Conservation (phyloP, 2,113 vertebrate genomes). For the Xiphorhynchus elegans region DNA sequence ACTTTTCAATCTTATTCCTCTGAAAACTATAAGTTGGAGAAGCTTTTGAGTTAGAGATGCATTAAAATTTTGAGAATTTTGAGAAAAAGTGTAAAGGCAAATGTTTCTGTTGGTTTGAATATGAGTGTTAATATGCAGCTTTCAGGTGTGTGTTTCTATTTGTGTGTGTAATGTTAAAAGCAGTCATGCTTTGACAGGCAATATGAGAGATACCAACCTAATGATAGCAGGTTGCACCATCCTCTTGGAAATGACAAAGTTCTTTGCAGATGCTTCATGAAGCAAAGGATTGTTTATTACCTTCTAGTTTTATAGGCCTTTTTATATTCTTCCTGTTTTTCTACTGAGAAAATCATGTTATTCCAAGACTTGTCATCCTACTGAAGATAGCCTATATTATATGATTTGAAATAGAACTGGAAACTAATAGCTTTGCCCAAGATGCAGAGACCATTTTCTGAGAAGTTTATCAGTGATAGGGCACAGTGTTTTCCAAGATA, state of each 20-base stretch:
- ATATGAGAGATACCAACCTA: background rate
- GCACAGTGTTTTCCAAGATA: background rate
- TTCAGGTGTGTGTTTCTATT: background rate
- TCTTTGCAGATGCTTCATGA: background rate
- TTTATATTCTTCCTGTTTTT: background rate
- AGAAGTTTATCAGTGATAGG: background rate
- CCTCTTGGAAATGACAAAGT: background rate
- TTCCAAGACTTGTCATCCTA: background rate
- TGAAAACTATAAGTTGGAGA: background rate
- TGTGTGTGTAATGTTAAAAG: background rate
- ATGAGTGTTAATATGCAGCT: background rate
- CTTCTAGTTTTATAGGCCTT: background rate
- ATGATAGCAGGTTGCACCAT: background rate
- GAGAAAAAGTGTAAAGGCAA: background rate
- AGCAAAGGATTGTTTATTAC: background rate
- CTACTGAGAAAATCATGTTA: background rate
- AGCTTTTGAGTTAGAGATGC: background rate
- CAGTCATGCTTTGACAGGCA: background rate
- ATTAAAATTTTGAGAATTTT: background rate
- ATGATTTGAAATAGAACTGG: background rate
- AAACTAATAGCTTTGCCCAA: background rate
- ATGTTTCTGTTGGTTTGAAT: background rate
- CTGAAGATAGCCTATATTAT: background rate
- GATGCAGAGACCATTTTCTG: background rate
- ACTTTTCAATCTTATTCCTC: background rate